Conservation (phyloP, 2,797 vertebrate genomes). For the Rhyacichthys aspro region DNA sequence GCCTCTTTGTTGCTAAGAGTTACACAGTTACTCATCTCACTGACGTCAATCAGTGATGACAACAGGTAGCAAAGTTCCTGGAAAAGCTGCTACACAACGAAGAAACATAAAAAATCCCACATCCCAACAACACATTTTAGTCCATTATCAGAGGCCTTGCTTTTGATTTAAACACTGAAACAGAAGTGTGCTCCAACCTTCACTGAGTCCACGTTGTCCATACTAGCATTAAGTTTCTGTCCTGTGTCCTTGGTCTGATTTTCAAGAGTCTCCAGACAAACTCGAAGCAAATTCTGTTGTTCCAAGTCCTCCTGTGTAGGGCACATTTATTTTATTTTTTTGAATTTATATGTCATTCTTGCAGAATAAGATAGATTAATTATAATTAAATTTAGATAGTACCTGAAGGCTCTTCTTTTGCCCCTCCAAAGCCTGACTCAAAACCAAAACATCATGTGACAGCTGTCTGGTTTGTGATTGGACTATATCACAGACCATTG, state of each 20-base stretch:
- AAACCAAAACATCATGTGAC: conserved; percentile 58
- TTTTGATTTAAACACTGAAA: not conserved
- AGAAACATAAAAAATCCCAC: conserved; percentile 1
- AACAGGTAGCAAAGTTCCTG: conserved; percentile 77
- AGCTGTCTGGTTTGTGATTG: conserved; percentile 69
- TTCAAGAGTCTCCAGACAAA: conserved; percentile 77
- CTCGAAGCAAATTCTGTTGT: conserved; percentile 76
- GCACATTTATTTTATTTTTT: not conserved
- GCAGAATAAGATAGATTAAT: not conserved
- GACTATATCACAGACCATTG: conserved; percentile 50
- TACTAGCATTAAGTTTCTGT: not conserved
- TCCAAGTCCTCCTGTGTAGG: conserved; percentile 67
- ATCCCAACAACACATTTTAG: not conserved
- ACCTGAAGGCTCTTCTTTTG: conserved; percentile 70
- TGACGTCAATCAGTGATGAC: conserved; percentile 81
- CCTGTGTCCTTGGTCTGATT: conserved; percentile 46
- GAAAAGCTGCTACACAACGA: conserved; percentile 69
- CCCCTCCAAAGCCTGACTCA: conserved; percentile 47
- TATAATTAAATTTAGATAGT: conserved; percentile 4
- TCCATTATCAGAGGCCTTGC: not conserved
- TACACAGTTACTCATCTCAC: conserved; percentile 75
- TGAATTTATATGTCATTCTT: not conserved
- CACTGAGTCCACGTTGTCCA: conserved; percentile 33
- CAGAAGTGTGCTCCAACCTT: conserved; percentile 56
- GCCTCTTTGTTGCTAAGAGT: conserved; percentile 68